phyloP scores from a whole-genome alignment of 2,797 vertebrate species.

The Siniperca obscura region DNA sequence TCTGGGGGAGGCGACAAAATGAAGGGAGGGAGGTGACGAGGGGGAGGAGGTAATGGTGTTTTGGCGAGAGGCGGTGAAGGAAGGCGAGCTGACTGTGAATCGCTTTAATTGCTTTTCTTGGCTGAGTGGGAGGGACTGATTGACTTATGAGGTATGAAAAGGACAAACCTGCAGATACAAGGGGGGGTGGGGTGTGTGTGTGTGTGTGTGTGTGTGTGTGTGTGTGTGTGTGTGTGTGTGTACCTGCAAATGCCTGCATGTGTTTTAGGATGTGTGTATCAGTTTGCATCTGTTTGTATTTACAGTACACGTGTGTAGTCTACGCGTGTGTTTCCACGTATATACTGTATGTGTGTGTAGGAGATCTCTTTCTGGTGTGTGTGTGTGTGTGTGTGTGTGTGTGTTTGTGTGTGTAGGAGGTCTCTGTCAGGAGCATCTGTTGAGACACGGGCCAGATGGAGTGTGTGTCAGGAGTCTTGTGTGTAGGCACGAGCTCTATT shows the following conservation, averaged over 20 bases:
- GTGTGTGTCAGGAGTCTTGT: conserved; percentile 70
- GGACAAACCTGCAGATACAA: conserved; percentile 47
- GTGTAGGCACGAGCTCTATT: conserved; percentile 79
- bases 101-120: conserved; percentile 72
- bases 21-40: neutral
- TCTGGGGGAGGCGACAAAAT: conserved; percentile 24
- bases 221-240: conserved; percentile 12
- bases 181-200: conserved; percentile 8
- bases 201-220: conserved; percentile 1
- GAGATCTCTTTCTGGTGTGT: conserved; percentile 6
- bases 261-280: neutral
- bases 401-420: conserved; percentile 22
- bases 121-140: conserved; percentile 62
- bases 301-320: neutral
- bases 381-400: conserved; percentile 7
- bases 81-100: conserved; percentile 35
- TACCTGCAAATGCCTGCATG: conserved; percentile 9
- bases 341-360: neutral
- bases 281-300: neutral
- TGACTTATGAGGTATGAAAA: conserved; percentile 71
- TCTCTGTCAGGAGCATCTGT: conserved; percentile 82
- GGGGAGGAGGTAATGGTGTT: neutral
- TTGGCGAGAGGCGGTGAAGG: conserved; percentile 14
- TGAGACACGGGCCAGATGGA: conserved; percentile 83
- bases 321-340: neutral